These are phyloP conservation scores for Clarias platycephalus DNA, from an alignment of 2,797 vertebrate species.

Conservation along the genomic window DNA sequence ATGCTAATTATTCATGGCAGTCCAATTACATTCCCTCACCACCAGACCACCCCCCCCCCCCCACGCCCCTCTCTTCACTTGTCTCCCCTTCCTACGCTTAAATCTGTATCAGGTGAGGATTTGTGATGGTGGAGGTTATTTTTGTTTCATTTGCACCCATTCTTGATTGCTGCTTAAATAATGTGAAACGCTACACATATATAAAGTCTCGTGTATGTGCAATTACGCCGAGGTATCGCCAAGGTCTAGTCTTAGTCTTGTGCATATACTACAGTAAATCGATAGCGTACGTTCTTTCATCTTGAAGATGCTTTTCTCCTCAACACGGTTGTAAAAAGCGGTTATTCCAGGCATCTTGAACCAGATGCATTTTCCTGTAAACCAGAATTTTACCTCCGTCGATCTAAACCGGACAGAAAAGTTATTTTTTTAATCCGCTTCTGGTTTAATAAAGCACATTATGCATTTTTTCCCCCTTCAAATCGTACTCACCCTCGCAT, in stretches of 20 bases:
- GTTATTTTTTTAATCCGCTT: background rate
- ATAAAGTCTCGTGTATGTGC: background rate
- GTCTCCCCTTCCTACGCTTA: slow-evolving; percentile 6
- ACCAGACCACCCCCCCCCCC: background rate
- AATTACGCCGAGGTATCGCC: background rate
- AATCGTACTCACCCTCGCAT: background rate
- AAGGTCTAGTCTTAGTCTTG: background rate
- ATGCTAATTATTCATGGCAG: slow-evolving; percentile 76
- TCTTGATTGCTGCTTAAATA: background rate
- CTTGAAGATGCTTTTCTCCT: background rate
- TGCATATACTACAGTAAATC: background rate
- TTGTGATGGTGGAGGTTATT: slow-evolving; percentile 31
- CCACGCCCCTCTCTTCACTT: background rate
- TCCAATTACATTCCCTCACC: slow-evolving; percentile 71
- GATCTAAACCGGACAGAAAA: background rate
- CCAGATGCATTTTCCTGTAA: background rate
- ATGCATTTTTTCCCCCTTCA: background rate
- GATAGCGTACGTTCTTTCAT: background rate
- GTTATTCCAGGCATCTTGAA: background rate
- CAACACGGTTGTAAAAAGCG: background rate
- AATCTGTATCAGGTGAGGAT: slow-evolving; percentile 40
- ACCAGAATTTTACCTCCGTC: background rate
- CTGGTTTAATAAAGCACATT: slow-evolving; percentile 8
- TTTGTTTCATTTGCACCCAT: slow-evolving; percentile 37
- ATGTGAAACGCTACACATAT: background rate